phyloP scores from a whole-genome alignment of 2,888 invertebrate species.

The Anodontia alba region DNA sequence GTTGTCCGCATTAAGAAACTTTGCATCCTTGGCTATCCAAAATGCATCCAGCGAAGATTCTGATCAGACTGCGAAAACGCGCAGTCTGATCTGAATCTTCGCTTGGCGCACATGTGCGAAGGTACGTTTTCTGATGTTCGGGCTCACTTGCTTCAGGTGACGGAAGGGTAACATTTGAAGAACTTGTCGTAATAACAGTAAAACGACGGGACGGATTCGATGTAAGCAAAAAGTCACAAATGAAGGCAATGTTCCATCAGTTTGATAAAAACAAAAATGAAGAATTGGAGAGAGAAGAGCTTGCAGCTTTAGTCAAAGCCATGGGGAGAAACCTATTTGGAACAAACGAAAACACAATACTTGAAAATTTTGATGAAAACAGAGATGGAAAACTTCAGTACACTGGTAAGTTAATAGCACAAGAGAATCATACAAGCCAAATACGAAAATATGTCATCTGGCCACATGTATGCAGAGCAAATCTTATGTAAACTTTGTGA shows the following conservation, averaged over 20 bases:
- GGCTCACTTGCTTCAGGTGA: no score
- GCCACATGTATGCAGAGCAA: no score
- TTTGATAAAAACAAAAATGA: conserved; percentile 47
- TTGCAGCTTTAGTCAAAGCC: conserved; percentile 27
- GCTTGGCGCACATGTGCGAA: no score
- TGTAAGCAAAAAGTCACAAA: conserved; percentile 16
- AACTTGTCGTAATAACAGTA: conserved; percentile 49
- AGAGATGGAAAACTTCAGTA: conserved; percentile 48
- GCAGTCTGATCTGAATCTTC: no score
- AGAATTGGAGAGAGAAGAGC: conserved; percentile 32
- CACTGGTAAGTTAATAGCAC: conserved; percentile 46
- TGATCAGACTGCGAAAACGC: no score
- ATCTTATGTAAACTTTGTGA: no score
- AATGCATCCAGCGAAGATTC: no score
- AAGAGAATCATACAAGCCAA: no score
- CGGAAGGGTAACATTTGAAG: conserved; percentile 54
- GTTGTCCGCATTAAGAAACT: no score
- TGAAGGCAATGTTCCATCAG: conserved; percentile 39
- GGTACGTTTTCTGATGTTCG: no score
- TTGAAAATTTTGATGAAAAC: conserved; percentile 50
- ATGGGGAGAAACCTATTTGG: conserved; percentile 33
- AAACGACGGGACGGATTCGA: conserved; percentile 37
- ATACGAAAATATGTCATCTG: no score
- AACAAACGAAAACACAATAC: conserved; percentile 34
- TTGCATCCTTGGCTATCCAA: no score